Evolutionary conservation across 2,113 vertebrate species (phyloP).

Genomic region (Sterrhoptilus dennistouni): DNA sequence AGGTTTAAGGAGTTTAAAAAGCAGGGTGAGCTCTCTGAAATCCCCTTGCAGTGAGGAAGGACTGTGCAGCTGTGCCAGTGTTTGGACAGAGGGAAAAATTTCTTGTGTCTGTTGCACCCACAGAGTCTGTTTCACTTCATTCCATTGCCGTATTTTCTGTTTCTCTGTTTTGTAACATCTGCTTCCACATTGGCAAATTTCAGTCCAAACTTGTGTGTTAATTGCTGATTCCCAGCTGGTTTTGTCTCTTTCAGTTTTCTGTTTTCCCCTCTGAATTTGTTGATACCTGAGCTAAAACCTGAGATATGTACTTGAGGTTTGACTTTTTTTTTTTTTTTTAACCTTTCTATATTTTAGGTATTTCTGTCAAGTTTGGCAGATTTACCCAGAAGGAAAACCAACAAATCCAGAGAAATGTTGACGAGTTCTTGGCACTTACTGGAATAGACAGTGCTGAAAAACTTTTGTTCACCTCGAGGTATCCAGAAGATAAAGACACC

Average conservation of each 20-base stretch:
- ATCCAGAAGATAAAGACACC: constrained; percentile 50
- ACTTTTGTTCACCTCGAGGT: constrained; percentile 68
- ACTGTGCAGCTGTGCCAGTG: not conserved
- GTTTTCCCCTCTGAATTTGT: not conserved
- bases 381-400: constrained; percentile 76
- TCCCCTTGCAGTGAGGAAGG: not conserved
- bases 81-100: not conserved
- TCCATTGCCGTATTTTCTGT: not conserved
- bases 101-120: not conserved
- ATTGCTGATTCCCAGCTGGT: not conserved
- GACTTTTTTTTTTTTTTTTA: not conserved
- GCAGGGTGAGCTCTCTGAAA: constrained; percentile 62
- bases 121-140: not conserved
- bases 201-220: not conserved
- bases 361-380: constrained; percentile 72
- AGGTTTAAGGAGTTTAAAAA: constrained; percentile 74
- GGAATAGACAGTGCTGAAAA: constrained; percentile 75
- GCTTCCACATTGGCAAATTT: not conserved
- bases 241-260: not conserved
- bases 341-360: constrained; percentile 38
- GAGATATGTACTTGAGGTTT: not conserved
- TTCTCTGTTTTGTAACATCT: not conserved
- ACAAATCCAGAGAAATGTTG: constrained; percentile 68
- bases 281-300: not conserved
- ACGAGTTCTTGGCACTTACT: constrained; percentile 64